Base-by-base conservation (phyloP, 53 echinoderm and acorn worm genomes). In the Apostichopus leukothele region DNA sequence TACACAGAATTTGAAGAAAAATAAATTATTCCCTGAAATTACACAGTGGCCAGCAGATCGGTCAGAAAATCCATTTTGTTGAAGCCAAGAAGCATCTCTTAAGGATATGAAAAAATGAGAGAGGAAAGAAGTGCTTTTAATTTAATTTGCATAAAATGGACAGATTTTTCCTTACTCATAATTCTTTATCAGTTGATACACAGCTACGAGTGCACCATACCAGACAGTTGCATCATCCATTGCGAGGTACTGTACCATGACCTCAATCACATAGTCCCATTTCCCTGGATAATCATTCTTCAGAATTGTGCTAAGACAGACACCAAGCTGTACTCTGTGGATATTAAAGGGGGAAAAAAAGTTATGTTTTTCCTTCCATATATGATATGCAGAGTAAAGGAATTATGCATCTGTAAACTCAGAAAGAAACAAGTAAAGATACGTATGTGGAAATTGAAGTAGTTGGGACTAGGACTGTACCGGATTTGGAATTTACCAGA, bases 141-240 rank as follows among this genome's bases (percentile, higher is more conserved):
- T 39, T 39, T 39, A 39, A 39, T 39, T 39, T 39, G 39, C 39
- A 39, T 39, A 39, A 39, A 39, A 39, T 3, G 39, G 39, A 39
- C 39, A 39, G 39, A 39, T 39, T 39, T 39, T 39, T 39, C 39
- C 97, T 97, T 86, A 97, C 97, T 97, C 97, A 76, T 95, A 97
- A 76, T 97, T 97, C 84, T 95, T 97, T 79, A 97, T 95, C 53
- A 97, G 89, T 75, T 97, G 97, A 76, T 97, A 94, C 51, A 97
- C 94, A 25, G 94, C 90, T 0, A 92, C 83, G 83, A 97, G 91
- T n/a, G 94, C 95, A 50, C 97, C 97, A 86, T 90, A 95, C 95
- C 92, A 92, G 4, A 92, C 95, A 23, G 89, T 52, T 1, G 93
- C 75, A 78, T 94, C 91, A 25, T 95, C 92, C 71, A 91, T 55